Evolutionary conservation across 2,888 invertebrate species (phyloP).

Genomic region (Euzophera pinguis): DNA sequence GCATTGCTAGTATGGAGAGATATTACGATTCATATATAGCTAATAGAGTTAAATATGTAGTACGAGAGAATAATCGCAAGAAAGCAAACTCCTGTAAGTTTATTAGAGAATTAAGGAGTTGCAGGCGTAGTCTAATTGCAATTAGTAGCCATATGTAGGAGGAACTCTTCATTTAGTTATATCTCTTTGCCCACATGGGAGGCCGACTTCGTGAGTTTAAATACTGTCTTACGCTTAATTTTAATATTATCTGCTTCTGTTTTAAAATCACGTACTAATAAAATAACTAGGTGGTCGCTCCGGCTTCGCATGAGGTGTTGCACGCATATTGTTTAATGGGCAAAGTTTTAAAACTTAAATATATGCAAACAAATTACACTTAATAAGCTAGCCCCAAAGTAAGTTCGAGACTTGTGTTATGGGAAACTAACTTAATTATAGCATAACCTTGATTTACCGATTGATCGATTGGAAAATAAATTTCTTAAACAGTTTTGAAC

Average conservation of each 20-base stretch:
- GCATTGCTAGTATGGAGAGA: not conserved
- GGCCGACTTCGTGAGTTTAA: not conserved
- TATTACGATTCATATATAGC: slow-evolving; percentile 1
- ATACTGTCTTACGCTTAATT: not conserved
- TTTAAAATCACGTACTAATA: too few species aligned
- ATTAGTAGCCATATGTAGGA: slow-evolving; percentile 7
- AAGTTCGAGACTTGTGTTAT: too few species aligned
- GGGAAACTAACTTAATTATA: too few species aligned
- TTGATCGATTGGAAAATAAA: too few species aligned
- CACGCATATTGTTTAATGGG: too few species aligned
- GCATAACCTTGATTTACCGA: too few species aligned
- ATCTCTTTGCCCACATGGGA: not conserved
- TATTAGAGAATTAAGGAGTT: slow-evolving; percentile 11
- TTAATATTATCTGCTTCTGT: too few species aligned
- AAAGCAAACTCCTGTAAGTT: slow-evolving; percentile 10
- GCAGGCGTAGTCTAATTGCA: slow-evolving; percentile 10
- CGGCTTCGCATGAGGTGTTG: too few species aligned
- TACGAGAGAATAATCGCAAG: slow-evolving; percentile 9
- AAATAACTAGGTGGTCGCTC: not conserved
- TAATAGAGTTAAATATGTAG: slow-evolving; percentile 4
- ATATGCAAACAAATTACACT: too few species aligned
- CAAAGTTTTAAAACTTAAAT: too few species aligned
- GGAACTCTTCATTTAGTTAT: slow-evolving; percentile 5
- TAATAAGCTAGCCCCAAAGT: too few species aligned
- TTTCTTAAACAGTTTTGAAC: not conserved